phyloP scores from a whole-genome alignment of 2,888 invertebrate genomes.

The Lobophora halterata region DNA sequence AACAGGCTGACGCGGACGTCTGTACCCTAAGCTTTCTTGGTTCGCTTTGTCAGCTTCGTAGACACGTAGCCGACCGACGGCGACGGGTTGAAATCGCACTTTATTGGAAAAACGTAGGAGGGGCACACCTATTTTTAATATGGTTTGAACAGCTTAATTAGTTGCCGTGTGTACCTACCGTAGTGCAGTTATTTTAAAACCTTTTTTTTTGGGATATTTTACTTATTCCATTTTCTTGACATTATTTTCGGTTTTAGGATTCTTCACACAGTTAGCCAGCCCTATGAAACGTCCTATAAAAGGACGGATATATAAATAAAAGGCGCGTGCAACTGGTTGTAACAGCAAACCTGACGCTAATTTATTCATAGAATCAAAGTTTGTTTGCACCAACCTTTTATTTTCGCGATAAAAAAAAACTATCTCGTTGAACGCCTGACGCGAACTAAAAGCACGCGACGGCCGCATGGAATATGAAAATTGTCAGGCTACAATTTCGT shows the following conservation, averaged over 20 bases:
- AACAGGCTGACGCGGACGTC: conserved; percentile 32
- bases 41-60: conserved; percentile 14
- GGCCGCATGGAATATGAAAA: conserved; percentile 13
- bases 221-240: no score
- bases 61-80: no score
- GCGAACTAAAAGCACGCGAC: conserved; percentile 19
- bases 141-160: no score
- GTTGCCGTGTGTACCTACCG: no score
- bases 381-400: conserved; percentile 23
- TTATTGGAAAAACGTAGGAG: no score
- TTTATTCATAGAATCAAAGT: conserved; percentile 26
- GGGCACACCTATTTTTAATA: no score
- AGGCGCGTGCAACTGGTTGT: conserved; percentile 17
- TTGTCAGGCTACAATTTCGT: conserved; percentile 12
- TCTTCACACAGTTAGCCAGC: not conserved
- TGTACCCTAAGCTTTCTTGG: conserved; percentile 15
- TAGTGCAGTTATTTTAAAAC: no score
- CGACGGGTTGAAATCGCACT: no score
- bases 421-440: conserved; percentile 25
- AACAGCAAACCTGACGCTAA: conserved; percentile 17
- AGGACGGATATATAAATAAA: conserved; percentile 3
- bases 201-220: no score
- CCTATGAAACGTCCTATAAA: not conserved
- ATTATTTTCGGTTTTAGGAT: conserved; percentile 1
- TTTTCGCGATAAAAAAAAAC: conserved; percentile 22